These are phyloP conservation scores for Cheilosia impressa DNA, from an alignment of 2,888 invertebrate species.

Conservation along the genomic window DNA sequence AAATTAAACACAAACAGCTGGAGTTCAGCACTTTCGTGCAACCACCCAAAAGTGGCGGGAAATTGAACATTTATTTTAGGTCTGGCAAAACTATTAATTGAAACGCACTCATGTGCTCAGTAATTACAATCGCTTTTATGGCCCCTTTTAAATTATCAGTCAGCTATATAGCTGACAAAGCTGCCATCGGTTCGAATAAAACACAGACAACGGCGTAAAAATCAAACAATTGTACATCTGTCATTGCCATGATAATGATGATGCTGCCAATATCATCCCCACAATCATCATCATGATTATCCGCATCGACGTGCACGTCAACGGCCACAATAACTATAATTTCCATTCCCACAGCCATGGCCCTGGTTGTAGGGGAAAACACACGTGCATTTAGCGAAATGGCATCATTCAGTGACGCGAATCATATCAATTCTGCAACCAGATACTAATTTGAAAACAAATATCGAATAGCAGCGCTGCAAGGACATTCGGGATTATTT, in stretches of 20 bases:
- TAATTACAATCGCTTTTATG: conserved; percentile 30
- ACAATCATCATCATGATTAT: conserved; percentile 47
- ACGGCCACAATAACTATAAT: conserved; percentile 16
- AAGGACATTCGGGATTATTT: conserved; percentile 21
- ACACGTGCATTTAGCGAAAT: conserved; percentile 49
- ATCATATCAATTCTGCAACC: conserved; percentile 67
- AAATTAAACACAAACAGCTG: too few relatives aligned
- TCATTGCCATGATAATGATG: not conserved
- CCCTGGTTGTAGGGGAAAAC: not conserved
- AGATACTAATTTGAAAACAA: conserved; percentile 73
- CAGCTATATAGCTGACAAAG: conserved; percentile 7
- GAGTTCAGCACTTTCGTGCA: too few relatives aligned
- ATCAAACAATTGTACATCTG: conserved; percentile 31
- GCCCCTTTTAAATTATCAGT: not conserved
- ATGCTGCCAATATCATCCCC: conserved; percentile 14
- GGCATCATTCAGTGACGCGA: conserved; percentile 57
- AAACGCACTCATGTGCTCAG: conserved; percentile 36
- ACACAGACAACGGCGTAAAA: conserved; percentile 15
- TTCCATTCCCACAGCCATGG: too few relatives aligned
- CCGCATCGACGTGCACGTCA: conserved; percentile 56
- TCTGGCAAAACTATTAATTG: conserved; percentile 24
- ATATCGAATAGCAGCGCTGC: conserved; percentile 50
- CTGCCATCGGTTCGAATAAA: conserved; percentile 11
- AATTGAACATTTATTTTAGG: too few relatives aligned
- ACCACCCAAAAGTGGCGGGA: too few relatives aligned